Evolutionary conservation across 2,113 vertebrate genomes (phyloP).

Genomic region (Tragelaphus scriptus): DNA sequence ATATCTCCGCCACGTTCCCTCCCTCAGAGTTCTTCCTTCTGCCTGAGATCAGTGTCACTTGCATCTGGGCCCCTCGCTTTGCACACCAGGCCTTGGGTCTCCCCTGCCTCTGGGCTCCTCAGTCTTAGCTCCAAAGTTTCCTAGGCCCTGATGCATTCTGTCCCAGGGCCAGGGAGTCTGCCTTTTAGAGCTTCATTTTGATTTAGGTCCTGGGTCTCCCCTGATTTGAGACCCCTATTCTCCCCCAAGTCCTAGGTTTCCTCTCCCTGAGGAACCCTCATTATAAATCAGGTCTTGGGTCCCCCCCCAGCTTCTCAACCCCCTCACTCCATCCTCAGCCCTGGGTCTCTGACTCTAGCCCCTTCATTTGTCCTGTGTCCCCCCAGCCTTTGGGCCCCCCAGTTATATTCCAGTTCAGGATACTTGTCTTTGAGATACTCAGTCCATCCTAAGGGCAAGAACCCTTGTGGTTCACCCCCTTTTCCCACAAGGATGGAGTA

Average conservation of each 20-base stretch:
- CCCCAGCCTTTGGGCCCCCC: not conserved
- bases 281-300: not conserved
- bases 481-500: not conserved
- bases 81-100: not conserved
- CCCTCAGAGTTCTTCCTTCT: not conserved
- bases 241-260: not conserved
- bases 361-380: not conserved
- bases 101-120: not conserved
- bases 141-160: not conserved
- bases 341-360: not conserved
- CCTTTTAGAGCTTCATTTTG: not conserved
- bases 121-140: not conserved
- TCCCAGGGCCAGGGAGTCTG: not conserved
- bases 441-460: not conserved
- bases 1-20: not conserved
- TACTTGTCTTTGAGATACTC: not conserved
- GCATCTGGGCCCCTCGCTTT: not conserved
- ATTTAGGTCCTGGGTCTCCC: not conserved
- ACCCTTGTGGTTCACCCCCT: not conserved
- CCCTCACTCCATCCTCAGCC: not conserved
- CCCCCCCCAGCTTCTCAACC: not conserved
- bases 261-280: not conserved
- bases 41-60: not conserved
- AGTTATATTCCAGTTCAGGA: not conserved
- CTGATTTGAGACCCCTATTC: not conserved